Conservation (phyloP, 2,113 vertebrate genomes). For the Bombycilla garrulus region DNA sequence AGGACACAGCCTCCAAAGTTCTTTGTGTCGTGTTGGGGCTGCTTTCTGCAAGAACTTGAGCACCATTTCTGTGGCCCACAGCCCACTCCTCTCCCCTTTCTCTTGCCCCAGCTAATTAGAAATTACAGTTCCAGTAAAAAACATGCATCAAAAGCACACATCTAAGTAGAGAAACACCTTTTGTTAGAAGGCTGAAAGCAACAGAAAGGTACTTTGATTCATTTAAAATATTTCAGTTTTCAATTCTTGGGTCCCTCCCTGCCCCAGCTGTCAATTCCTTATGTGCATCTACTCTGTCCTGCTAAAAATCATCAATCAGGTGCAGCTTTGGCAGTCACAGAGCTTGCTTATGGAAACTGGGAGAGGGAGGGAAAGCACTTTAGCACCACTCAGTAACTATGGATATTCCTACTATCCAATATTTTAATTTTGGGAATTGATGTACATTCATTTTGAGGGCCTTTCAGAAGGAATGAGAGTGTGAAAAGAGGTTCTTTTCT, state of each 20-base stretch:
- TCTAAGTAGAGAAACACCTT: neutral
- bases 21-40: neutral
- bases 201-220: neutral
- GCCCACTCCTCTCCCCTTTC: neutral
- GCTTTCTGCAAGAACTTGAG: neutral
- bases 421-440: neutral
- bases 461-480: neutral
- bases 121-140: neutral
- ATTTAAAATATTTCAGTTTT: neutral
- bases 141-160: fast-evolving
- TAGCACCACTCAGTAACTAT: neutral
- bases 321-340: neutral
- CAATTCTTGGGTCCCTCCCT: neutral
- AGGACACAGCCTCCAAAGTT: neutral
- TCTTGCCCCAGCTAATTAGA: neutral
- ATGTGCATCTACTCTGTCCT: neutral
- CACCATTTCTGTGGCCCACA: neutral
- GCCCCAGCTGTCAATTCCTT: neutral
- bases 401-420: neutral
- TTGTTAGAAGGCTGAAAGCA: neutral
- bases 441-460: neutral
- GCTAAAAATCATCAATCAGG: neutral
- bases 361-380: neutral
- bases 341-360: neutral
- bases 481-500: neutral